Evolutionary conservation across 2,113 vertebrate genomes (phyloP).

Genomic region (Thunnus thynnus): DNA sequence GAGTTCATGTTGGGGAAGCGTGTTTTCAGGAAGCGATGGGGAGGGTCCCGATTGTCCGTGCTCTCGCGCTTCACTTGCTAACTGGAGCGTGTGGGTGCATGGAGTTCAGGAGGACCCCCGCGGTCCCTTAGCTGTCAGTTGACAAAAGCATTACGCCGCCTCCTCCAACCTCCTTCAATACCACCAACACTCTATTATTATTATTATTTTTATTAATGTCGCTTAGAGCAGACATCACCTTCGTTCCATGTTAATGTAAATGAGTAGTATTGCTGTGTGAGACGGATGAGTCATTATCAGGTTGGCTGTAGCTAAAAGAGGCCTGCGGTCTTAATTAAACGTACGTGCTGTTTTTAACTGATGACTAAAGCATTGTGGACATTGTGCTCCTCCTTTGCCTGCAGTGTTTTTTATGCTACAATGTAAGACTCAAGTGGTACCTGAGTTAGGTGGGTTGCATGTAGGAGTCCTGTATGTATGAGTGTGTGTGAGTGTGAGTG

Average conservation of each 20-base stretch:
- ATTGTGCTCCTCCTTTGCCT: neutral
- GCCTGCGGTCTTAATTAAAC: neutral
- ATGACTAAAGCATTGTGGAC: neutral
- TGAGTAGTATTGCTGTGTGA: neutral
- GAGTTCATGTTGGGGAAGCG: slow-evolving; percentile 52
- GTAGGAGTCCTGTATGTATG: neutral
- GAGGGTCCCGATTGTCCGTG: slow-evolving; percentile 73
- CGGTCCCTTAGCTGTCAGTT: slow-evolving; percentile 62
- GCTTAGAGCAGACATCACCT: neutral
- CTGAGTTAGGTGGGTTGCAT: neutral
- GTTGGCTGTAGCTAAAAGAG: neutral
- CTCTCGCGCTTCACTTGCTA: slow-evolving; percentile 78
- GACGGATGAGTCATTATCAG: neutral
- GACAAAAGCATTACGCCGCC: slow-evolving; percentile 61
- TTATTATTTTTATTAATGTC: too few relatives aligned
- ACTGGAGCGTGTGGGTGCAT: slow-evolving; percentile 79
- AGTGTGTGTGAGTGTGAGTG: slow-evolving; percentile 1
- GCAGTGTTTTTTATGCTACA: neutral
- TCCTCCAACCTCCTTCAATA: slow-evolving; percentile 23
- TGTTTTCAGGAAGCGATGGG: slow-evolving; percentile 65
- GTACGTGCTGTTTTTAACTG: neutral
- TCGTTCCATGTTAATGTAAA: neutral
- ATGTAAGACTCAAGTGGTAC: neutral
- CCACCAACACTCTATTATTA: slow-evolving; percentile 2
- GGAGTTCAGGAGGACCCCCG: slow-evolving; percentile 73